Percentiles rank a stretch among this genome's conserved stretches.
Evolutionary conservation across 2,113 vertebrate species (phyloP).

Genomic region (Pheucticus melanocephalus): DNA sequence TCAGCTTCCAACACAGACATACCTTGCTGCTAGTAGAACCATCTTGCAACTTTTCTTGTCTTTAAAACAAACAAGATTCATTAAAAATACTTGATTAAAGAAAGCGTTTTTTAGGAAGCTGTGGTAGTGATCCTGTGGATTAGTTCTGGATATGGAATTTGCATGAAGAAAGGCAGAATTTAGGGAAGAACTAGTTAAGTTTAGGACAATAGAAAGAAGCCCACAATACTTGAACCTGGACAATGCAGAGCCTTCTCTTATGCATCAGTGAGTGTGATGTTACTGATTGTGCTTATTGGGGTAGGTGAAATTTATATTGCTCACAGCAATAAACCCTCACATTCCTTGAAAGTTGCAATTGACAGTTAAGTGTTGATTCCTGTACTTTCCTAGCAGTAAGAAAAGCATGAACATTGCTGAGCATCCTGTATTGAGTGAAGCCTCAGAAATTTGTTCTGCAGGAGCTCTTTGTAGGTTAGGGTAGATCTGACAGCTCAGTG

Average conservation of each 20-base stretch:
- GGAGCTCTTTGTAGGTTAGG: neutral
- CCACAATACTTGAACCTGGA: neutral
- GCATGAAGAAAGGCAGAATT: neutral
- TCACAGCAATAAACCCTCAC: neutral
- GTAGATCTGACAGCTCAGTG: neutral
- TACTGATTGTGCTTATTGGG: neutral
- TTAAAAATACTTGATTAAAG: neutral
- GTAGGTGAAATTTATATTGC: neutral
- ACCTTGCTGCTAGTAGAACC: neutral
- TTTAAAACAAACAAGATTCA: neutral
- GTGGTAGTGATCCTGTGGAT: neutral
- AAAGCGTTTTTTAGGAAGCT: neutral
- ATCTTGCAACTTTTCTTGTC: neutral
- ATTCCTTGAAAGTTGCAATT: neutral
- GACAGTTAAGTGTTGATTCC: neutral
- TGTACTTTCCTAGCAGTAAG: neutral
- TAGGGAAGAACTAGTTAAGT: neutral
- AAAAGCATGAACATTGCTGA: neutral
- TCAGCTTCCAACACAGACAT: neutral
- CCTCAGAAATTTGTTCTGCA: neutral
- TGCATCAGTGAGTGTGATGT: neutral
- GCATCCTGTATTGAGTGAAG: neutral
- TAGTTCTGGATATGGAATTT: neutral
- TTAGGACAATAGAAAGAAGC: neutral
- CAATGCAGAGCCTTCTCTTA: neutral